Evolutionary conservation across 2,797 vertebrate genomes (phyloP), one percentile per base, ranked within the genome.

Genomic region (Urocyon cinereoargenteus): DNA sequence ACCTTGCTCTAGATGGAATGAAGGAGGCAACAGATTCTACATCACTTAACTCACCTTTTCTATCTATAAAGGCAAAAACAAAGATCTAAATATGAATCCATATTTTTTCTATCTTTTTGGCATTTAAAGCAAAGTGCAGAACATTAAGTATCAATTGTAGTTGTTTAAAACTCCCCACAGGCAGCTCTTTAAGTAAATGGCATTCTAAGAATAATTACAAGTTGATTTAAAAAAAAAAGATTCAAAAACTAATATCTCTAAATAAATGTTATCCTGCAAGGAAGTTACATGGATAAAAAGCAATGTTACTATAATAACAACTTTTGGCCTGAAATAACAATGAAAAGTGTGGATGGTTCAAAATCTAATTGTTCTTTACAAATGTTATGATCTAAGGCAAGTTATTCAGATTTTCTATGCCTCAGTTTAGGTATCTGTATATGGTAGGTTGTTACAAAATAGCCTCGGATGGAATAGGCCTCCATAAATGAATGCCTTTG

Each of bases 1-100:
- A 64, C 59, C 53, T 97, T 90, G 31, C 95, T 97, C 45, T 88
- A 18, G 11, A 87, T 93, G 14, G 9, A 98, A 83, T 18, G 61
- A 96, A 98, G 53, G 75, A 97, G 83, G 14, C 16, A 88, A 85
- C 66, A 26, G 4, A 98, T 92, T 97, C 64, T 94, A 34, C 34
- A 92, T 72, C 24, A 88, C 55, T 86, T 93, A 90, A 87, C 36
- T 92, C 57, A 83, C 0, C 31, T 49, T 95, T 91, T 96, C 73
- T 92, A 45, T 59, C 28, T 79, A 79, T 61, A 61, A 86, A 90
- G 31, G 6, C 16, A 97, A 98, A 97, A 89, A 95, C 68, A 97
- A 96, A 51, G 1, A 70, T 57, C 4, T 96, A 64, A 88, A 34
- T 57, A 15, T 82, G 16, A 91, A 72, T 86, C 7, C 16, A 49